Evolutionary conservation across 1,140 invertebrate genomes (phyloP).

Genomic region (Drosophila kepulauana): DNA sequence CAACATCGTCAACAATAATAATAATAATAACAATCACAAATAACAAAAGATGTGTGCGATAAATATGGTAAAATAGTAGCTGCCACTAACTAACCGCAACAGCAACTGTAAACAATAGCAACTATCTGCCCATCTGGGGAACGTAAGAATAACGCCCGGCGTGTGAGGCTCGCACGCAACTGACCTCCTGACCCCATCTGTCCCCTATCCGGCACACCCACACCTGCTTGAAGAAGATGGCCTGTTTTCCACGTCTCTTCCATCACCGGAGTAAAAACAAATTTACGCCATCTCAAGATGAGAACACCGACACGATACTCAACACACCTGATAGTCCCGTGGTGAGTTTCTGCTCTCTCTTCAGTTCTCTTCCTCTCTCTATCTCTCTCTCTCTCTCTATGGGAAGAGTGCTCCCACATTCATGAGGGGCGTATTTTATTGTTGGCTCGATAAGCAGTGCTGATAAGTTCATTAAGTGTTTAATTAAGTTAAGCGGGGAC

Average conservation of each 20-base stretch:
- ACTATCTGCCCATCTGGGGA: constrained; percentile 10
- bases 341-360: constrained; percentile 62
- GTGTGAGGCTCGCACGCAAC: constrained; percentile 32
- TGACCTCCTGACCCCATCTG: constrained; percentile 11
- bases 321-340: constrained; percentile 76
- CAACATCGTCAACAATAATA: constrained; percentile 1
- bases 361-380: constrained; percentile 3
- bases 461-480: constrained; percentile 75
- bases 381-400: neutral
- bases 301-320: constrained; percentile 79
- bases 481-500: constrained; percentile 72
- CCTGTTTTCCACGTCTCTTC: constrained; percentile 80
- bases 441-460: constrained; percentile 53
- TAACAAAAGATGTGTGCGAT: constrained; percentile 32
- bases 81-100: constrained; percentile 33
- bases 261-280: constrained; percentile 75
- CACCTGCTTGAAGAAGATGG: constrained; percentile 50
- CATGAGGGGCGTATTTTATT: neutral
- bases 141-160: neutral
- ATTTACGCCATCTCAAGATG: constrained; percentile 76
- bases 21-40: constrained; percentile 18
- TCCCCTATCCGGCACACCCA: neutral
- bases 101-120: constrained; percentile 22
- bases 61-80: constrained; percentile 48
- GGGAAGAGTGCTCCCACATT: neutral